These are phyloP conservation scores for Drosophila borealis DNA, from an alignment of 2,888 invertebrate species.

Conservation along the genomic window DNA sequence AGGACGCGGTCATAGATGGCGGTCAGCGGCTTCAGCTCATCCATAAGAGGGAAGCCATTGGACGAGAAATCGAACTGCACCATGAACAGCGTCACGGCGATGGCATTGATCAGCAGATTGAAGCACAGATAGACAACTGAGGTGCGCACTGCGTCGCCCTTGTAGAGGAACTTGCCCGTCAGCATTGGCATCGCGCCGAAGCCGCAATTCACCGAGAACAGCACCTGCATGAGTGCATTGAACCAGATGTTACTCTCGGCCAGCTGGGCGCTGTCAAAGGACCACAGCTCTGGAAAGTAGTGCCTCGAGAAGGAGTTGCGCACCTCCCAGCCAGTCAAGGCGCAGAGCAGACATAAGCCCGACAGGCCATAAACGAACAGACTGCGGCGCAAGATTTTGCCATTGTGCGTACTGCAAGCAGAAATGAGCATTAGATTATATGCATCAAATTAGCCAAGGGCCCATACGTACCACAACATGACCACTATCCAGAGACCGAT, in stretches of 20 bases:
- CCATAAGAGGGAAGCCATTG: constrained; percentile 73
- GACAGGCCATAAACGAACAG: constrained; percentile 82
- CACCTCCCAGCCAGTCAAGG: constrained; percentile 84
- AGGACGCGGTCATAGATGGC: constrained; percentile 84
- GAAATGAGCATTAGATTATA: not conserved
- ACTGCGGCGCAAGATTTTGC: constrained; percentile 83
- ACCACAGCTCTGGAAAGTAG: constrained; percentile 83
- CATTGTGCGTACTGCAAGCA: constrained; percentile 82
- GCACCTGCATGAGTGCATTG: constrained; percentile 84
- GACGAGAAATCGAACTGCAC: constrained; percentile 83
- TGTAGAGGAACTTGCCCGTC: constrained; percentile 85
- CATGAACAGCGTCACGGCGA: constrained; percentile 84
- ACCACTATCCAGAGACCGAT: constrained; percentile 84
- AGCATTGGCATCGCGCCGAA: constrained; percentile 84
- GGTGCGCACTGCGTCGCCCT: constrained; percentile 85
- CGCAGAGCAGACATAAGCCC: constrained; percentile 80
- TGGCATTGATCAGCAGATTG: constrained; percentile 84
- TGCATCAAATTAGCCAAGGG: accelerated
- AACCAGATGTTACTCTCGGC: constrained; percentile 84
- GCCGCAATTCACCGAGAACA: constrained; percentile 84
- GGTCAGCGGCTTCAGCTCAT: constrained; percentile 83
- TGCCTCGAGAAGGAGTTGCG: constrained; percentile 80
- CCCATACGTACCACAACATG: constrained; percentile 82
- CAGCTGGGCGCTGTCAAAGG: constrained; percentile 72
- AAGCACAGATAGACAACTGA: constrained; percentile 85